Evolutionary conservation across 2,797 vertebrate species (phyloP), one percentile per base, ranked within the genome.

Genomic region (Ctenosaura bakeri): DNA sequence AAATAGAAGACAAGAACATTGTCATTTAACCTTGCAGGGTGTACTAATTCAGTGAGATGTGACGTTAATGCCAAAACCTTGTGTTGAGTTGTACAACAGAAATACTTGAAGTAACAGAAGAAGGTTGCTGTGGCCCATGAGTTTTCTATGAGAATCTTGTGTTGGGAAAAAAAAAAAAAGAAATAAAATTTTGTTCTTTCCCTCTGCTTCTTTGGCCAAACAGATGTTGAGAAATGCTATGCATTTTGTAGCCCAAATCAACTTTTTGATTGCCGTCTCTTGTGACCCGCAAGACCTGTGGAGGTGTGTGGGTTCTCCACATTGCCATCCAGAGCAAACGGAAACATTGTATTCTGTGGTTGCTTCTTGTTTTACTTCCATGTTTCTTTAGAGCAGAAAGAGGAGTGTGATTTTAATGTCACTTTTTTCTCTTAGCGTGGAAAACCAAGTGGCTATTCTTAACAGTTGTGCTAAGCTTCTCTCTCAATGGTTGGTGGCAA

Each of bases 11-110:
- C 10, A 35, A 35, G 85, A 93, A 94, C 94, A 93, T 94, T 92
- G 92, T 93, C 87, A 29, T 93, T 91, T 94, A 95, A 95, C 96
- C 95, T 95, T 96, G 92, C 85, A 29, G 92, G 95, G 90, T 93
- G 88, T 42, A 73, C 94, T 92, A 92, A 88, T 90, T 92, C 87
- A 22, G 74, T 81, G 79, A 80, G 85, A 74, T 9, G 85, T 84
- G 87, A 59, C 84, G 93, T 90, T 90, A 71, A 77, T 85, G 14
- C 84, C 54, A 18, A 83, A 85, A 88, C 54, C 91, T 59, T 86
- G 50, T 88, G 2, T 77, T 62, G 91, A 95, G 54, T 77, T 90
- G 22, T 90, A 69, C 74, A 92, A 91, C 82, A 4, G 83, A 91
- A 90, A 64, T 54, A 0, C 82, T 91, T 88, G 9, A 26, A 76